phyloP scores from a whole-genome alignment of 2,797 vertebrate genomes.

The Pempheris klunzingeri region DNA sequence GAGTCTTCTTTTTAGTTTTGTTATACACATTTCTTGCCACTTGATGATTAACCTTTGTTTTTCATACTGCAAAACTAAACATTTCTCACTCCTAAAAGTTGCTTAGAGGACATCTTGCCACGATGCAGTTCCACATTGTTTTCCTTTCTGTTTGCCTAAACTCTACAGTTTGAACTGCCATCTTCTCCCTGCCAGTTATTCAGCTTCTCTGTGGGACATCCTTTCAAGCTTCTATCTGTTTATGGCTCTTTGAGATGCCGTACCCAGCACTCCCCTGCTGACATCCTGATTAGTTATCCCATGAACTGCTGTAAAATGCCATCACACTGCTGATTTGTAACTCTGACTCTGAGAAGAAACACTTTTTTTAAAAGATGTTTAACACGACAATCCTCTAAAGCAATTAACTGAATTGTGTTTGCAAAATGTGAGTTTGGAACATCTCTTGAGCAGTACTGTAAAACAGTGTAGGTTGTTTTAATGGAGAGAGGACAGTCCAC shows the following conservation, averaged over 20 bases:
- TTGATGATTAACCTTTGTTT: conserved; percentile 46
- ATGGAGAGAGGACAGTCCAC: conserved; percentile 50
- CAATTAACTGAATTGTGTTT: conserved; percentile 29
- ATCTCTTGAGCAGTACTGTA: conserved; percentile 54
- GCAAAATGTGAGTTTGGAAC: conserved; percentile 4
- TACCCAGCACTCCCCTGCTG: conserved; percentile 71
- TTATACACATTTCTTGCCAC: conserved; percentile 13
- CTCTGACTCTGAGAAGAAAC: background rate
- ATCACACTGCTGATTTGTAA: conserved; percentile 20
- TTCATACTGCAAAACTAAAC: conserved; percentile 48
- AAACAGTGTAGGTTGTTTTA: conserved; percentile 42
- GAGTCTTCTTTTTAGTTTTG: background rate
- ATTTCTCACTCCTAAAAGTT: conserved; percentile 37
- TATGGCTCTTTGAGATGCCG: conserved; percentile 65
- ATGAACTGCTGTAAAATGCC: conserved; percentile 43
- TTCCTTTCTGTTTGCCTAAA: conserved; percentile 46
- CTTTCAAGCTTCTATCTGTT: conserved; percentile 42
- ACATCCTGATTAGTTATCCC: conserved; percentile 52
- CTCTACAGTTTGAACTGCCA: conserved; percentile 10
- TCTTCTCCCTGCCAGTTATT: conserved; percentile 44
- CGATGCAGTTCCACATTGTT: background rate
- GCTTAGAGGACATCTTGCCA: conserved; percentile 28
- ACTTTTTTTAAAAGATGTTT: background rate
- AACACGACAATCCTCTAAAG: background rate
- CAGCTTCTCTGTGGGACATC: conserved; percentile 42